phyloP scores from a whole-genome alignment of 2,797 vertebrate genomes.

The Rhinogobio ventralis region DNA sequence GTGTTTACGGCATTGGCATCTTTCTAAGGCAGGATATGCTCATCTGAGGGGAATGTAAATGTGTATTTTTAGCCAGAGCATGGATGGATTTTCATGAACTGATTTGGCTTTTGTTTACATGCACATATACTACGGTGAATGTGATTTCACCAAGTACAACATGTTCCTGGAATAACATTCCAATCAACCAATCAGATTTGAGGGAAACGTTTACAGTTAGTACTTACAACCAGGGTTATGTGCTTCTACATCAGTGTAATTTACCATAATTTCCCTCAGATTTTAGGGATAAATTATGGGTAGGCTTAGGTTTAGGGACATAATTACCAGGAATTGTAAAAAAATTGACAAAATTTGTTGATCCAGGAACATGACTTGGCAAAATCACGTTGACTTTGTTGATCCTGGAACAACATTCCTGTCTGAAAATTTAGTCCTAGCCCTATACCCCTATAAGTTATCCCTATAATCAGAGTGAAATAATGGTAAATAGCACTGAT shows the following conservation, averaged over 20 bases:
- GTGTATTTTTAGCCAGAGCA: neutral
- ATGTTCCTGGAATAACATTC: neutral
- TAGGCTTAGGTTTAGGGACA: neutral
- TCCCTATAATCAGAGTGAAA: neutral
- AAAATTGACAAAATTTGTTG: no score
- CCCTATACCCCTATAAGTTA: no score
- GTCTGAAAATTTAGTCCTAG: no score
- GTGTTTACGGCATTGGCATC: neutral
- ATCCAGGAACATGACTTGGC: neutral
- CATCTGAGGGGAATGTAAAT: constrained; percentile 14
- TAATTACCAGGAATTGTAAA: no score
- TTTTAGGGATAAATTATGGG: neutral
- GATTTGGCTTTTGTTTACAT: neutral
- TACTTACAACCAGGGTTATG: neutral
- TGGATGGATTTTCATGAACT: neutral
- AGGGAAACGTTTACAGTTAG: neutral
- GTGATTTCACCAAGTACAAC: neutral
- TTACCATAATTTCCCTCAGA: neutral
- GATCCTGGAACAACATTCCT: neutral
- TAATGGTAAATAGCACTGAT: neutral
- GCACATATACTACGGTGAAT: neutral
- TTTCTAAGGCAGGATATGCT: neutral
- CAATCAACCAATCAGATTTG: neutral
- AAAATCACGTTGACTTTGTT: neutral
- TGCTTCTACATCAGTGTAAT: neutral